Evolutionary conservation across 2,797 vertebrate species (phyloP), one percentile per base, ranked within the genome.

Genomic region (Gymnothorax javanicus): DNA sequence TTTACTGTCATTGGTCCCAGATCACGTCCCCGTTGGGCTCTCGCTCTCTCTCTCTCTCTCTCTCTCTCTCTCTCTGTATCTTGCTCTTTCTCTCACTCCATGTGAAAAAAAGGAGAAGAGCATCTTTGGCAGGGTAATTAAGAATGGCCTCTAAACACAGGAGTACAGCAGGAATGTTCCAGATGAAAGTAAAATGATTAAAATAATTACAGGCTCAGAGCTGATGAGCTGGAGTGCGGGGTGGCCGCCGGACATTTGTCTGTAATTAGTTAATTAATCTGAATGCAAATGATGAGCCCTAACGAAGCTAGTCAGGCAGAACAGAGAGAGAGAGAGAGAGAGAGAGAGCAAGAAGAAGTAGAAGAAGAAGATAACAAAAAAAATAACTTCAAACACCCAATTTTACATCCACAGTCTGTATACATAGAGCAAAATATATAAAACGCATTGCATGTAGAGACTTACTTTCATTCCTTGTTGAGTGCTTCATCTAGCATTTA

Each of bases 191-290:
- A 99, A 77, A 98, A 99, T 99, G 97, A 99, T 99, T 99, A 99
- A 99, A 99, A 99, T 99, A 99, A 99, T 99, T 99, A 98, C 98
- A 98, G 98, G 97, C 97, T 96, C 97, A 96, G 97, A 97, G 97
- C 97, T 99, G 98, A 99, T 97, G 97, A 98, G 98, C 97, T 96
- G 95, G 96, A 97, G 97, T 96, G 96, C 94, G 97, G 98, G 98
- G 96, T 98, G 97, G 98, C 98, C 98, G 98, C 97, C 95, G 97
- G 98, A 99, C 98, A 97, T 99, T 98, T 97, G 97, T 97, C 97
- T 95, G 97, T 99, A 99, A 99, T 99, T 99, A 99, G 98, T 98
- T 99, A 99, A 99, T 99, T 99, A 99, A 99, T 99, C 98, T 98
- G 98, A 98, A 98, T 97, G 97, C 98, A 99, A 99, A 99, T 99